Base-by-base conservation (phyloP, 1,140 invertebrate species). In the Drosophila novamexicana region DNA sequence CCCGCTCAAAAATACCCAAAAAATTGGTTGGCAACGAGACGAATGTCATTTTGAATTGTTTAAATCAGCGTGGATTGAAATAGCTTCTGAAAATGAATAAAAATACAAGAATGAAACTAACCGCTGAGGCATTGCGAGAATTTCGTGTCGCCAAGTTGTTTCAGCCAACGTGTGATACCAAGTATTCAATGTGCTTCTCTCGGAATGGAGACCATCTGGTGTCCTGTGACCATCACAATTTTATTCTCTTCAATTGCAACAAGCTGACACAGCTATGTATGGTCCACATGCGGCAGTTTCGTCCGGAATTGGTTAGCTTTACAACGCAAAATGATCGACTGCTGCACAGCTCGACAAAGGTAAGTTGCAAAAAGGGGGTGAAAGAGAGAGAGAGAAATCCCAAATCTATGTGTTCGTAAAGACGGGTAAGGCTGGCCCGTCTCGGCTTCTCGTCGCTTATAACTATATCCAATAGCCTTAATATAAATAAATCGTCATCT, bases 311-410 rank as follows among this genome's bases (percentile, higher is more conserved):
- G 37, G 74, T 79, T n/a, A 72, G 81, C 32, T 85, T 81, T 8
- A 44, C 61, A 1, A 63, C 63, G 1, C 50, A 40, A n/a, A 53
- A 36, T 2, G 44, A 70, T 42, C 49, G 47, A 7, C 14, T 66
- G 42, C 44, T 85, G 67, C 75, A 85, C 63, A 78, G 50, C n/a
- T 7, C 58, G 9, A 72, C 70, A 1, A 86, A 75, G 77, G 81
- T 83, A 49, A 16, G 7, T 10, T 16, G 3, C 6, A 14, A 34
- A 68, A 52, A 49, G 3, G 7, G 12, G 16, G 14, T 8, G 42
- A 44, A 1, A 45, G 6, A 7, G 0, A 12, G 12, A 18, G 2
- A 1, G 5, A 57, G 1, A 3, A 45, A 2, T 29, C 22, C 22
- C 0, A 5, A 5, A 29, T 29, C 22, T 5, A 29, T 5, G 22